Base-by-base conservation (phyloP, 2,113 vertebrate species). In the Xiphophorus couchianus region DNA sequence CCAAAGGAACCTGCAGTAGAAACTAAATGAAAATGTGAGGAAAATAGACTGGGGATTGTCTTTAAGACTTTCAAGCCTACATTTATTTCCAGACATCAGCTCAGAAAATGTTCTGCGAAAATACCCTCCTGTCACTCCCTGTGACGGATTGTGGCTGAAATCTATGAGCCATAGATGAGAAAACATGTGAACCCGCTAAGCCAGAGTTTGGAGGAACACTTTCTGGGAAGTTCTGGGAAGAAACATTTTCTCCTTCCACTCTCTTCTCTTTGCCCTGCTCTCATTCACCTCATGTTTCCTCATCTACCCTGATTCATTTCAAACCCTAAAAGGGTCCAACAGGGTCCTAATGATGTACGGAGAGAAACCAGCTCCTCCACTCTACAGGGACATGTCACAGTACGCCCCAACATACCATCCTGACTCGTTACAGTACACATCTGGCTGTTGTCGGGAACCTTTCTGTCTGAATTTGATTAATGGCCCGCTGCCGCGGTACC, bases 221-320 rank as follows among this genome's bases (percentile, higher is more conserved):
- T 87, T 77, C 82, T 81, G 73, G 82, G 85, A 87, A 84, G 31
- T 28, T 73, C 17, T 3, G 33, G 66, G 28, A 27, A 44, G 63
- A 66, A 78, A 44, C 58, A 19, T 81, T 77, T 71, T 70, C 65
- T 11, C 30, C 44, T 48, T 11, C 30, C 44, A 5, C 17, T 48
- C 44, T 19, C 14, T 48, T 19, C 33, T 70, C 69, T 9, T 39
- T 29, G 13, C 33, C 58, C 61, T 15, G 19, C 30, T 51, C 58
- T 35, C 17, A 35, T 72, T 77, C n/a, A 0, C 33, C 71, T 66
- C 14, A 0, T 33, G 28, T 42, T 30, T 35, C 27, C 61, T 9
- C 30, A 35, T 62, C 15, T 35, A 44, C 27, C 44, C 54, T 68
- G 62, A 68, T 74, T 70, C 37, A 48, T 29, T 73, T 72, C 60